phyloP scores from a whole-genome alignment of 2,113 vertebrate species.

The Boleophthalmus pectinirostris region DNA sequence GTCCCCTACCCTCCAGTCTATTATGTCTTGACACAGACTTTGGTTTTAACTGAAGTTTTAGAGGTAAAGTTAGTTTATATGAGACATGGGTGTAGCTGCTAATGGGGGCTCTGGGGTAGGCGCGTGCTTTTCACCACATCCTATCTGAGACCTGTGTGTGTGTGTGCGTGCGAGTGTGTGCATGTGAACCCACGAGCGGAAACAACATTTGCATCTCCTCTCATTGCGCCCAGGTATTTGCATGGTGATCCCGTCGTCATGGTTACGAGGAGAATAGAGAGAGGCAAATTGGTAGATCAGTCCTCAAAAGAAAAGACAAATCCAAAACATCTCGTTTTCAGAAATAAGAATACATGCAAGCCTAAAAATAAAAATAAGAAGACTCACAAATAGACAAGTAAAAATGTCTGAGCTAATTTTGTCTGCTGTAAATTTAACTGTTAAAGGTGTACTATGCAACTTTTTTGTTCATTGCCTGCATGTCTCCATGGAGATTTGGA shows the following conservation, averaged over 20 bases:
- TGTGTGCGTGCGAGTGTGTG: constrained; percentile 2
- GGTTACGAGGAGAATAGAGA: constrained; percentile 50
- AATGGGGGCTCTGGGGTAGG: constrained; percentile 10
- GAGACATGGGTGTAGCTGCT: background rate
- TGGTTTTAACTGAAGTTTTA: background rate
- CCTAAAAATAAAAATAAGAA: background rate
- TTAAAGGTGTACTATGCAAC: background rate
- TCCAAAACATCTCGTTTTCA: background rate
- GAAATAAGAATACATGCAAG: background rate
- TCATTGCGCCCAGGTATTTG: constrained; percentile 66
- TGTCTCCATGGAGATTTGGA: no score
- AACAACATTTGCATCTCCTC: constrained; percentile 66
- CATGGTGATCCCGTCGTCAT: constrained; percentile 70
- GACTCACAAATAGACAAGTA: no score
- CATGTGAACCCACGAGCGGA: constrained; percentile 51
- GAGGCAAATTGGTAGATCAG: constrained; percentile 18
- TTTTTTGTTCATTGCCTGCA: no score
- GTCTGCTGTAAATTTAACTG: background rate
- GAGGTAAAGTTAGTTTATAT: background rate
- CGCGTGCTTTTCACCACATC: background rate
- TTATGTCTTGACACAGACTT: no score
- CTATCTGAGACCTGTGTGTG: constrained; percentile 1
- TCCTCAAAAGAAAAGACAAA: constrained; percentile 21
- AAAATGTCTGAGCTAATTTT: background rate
- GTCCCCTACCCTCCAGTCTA: background rate